phyloP scores from a whole-genome alignment of 2,113 vertebrate genomes.

The Oreotrochilus melanogaster region DNA sequence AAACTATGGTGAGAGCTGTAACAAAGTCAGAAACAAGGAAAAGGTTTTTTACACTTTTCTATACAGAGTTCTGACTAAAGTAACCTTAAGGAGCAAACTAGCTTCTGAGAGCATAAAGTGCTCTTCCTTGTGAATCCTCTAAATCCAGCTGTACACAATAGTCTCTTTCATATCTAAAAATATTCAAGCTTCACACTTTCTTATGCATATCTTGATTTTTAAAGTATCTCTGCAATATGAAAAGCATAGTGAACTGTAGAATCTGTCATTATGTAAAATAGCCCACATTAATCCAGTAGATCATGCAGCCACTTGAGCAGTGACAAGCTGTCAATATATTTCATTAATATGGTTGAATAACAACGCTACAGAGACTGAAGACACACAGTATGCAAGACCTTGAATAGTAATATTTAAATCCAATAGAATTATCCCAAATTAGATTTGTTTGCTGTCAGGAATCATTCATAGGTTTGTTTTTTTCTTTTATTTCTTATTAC shows the following conservation, averaged over 20 bases:
- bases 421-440: constrained; percentile 40
- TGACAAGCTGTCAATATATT: constrained; percentile 35
- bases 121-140: background rate
- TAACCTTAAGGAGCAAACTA: background rate
- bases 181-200: background rate
- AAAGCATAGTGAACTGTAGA: background rate
- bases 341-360: constrained; percentile 45
- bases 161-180: background rate
- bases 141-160: background rate
- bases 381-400: background rate
- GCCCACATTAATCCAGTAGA: constrained; percentile 5
- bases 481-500: background rate
- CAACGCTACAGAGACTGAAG: constrained; percentile 31
- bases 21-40: background rate
- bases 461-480: background rate
- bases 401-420: constrained; percentile 45
- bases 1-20: background rate
- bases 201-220: background rate
- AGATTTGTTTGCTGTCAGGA: constrained; percentile 36
- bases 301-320: background rate
- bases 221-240: background rate
- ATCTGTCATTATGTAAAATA: background rate
- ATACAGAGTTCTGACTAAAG: background rate
- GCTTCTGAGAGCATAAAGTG: background rate
- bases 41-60: background rate